These are phyloP conservation scores for Lycopodina hypogea DNA, from an alignment of 37 sponge, comb jelly and placozoan genomes.

Conservation along the genomic window DNA sequence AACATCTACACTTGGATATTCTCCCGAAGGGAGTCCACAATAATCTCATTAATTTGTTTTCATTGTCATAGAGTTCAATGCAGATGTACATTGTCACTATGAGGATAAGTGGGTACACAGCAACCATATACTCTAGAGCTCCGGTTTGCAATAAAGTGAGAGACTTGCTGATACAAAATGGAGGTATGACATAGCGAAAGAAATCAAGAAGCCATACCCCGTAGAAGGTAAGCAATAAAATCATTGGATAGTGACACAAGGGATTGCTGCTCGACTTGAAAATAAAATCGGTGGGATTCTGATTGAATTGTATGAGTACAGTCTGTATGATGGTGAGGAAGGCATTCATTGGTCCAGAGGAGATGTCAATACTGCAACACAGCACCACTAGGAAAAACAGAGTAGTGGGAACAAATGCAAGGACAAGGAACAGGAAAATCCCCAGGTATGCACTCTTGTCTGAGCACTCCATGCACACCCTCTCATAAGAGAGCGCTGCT, in stretches of 20 bases:
- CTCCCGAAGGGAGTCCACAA: constrained; percentile 4
- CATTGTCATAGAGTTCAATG: neutral
- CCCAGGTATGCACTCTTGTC: neutral
- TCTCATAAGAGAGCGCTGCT: constrained; percentile 12
- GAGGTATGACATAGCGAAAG: neutral
- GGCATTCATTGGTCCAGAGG: constrained; percentile 50
- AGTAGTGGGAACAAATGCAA: constrained; percentile 34
- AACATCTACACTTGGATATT: neutral
- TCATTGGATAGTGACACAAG: neutral
- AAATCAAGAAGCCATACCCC: constrained; percentile 18
- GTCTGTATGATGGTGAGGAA: constrained; percentile 47
- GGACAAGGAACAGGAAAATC: neutral
- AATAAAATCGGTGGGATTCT: neutral
- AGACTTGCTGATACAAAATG: neutral
- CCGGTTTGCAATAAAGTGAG: neutral
- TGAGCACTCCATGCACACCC: neutral
- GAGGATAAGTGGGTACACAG: constrained; percentile 33
- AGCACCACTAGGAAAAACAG: constrained; percentile 41
- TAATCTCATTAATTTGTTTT: neutral
- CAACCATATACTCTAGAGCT: constrained; percentile 22
- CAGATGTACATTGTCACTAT: constrained; percentile 7
- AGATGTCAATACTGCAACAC: constrained; percentile 33
- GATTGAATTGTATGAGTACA: neutral
- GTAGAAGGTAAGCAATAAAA: neutral
- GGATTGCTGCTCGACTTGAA: neutral